phyloP scores from a whole-genome alignment of 2,113 vertebrate genomes.

The Gallinago jamesoni region DNA sequence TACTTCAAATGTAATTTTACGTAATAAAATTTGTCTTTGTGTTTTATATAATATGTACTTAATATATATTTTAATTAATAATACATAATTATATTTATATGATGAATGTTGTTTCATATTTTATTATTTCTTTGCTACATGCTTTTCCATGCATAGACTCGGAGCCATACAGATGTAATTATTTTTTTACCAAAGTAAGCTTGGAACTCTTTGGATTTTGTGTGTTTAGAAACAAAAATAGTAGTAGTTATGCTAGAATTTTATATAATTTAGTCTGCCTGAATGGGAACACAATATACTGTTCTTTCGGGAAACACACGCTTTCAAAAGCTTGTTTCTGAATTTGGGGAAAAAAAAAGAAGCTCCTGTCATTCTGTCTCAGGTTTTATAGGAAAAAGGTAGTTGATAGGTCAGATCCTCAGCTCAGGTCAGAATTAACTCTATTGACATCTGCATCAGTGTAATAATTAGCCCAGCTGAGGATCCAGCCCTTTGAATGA shows the following conservation, averaged over 20 bases:
- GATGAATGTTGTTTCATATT: neutral
- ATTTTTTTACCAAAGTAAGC: neutral
- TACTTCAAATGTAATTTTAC: neutral
- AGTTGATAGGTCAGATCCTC: neutral
- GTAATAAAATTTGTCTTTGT: neutral
- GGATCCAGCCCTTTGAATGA: neutral
- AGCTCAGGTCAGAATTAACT: neutral
- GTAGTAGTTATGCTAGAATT: neutral
- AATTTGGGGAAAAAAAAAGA: neutral
- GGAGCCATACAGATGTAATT: neutral
- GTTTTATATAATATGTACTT: neutral
- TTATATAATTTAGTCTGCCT: neutral
- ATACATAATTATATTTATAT: neutral
- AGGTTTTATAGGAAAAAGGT: neutral
- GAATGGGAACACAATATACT: neutral
- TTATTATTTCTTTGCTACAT: neutral
- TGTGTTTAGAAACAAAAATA: neutral
- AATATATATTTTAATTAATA: neutral
- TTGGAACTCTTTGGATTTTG: neutral
- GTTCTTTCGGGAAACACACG: neutral
- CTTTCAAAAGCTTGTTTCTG: neutral
- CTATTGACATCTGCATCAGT: neutral
- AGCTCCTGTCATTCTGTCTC: neutral
- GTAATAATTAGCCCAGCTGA: neutral
- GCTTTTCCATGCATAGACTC: neutral